A percentile compares a stretch with the other conserved stretches of the same genome.
Conservation (phyloP, 2,797 vertebrate genomes). For the Clarias laeviceps region DNA sequence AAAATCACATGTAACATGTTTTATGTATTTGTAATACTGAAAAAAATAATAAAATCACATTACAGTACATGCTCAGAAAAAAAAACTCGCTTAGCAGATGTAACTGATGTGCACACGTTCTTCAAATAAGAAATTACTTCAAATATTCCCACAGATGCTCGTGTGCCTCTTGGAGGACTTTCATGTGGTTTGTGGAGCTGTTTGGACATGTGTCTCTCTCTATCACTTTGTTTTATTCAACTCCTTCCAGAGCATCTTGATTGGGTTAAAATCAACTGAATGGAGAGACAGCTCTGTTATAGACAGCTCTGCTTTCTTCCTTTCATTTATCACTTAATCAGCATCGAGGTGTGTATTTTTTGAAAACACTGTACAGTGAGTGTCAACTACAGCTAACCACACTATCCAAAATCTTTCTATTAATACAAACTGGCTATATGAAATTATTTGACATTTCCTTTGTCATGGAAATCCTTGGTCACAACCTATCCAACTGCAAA, state of each 20-base stretch:
- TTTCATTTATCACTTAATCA: neutral
- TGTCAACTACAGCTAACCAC: neutral
- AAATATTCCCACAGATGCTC: slow-evolving; percentile 7
- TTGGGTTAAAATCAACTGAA: slow-evolving; percentile 5
- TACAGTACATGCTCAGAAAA: neutral
- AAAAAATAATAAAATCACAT: neutral
- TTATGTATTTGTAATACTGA: neutral
- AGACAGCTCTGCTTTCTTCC: neutral
- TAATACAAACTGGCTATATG: neutral
- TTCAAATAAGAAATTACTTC: neutral
- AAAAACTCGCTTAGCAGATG: slow-evolving; percentile 4
- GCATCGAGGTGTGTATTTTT: neutral
- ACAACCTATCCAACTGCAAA: neutral
- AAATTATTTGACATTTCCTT: neutral
- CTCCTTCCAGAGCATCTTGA: slow-evolving; percentile 19
- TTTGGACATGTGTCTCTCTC: neutral
- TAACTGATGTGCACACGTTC: neutral
- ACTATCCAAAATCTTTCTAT: neutral
- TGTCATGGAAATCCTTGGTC: neutral
- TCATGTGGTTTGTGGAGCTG: neutral
- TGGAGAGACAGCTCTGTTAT: neutral
- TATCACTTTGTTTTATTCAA: neutral
- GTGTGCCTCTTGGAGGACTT: neutral
- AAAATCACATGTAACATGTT: neutral
- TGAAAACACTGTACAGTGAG: neutral